Percentiles rank a stretch among this genome's conserved stretches.
phyloP scores from a whole-genome alignment of 1,140 invertebrate species.

The Pachypsylla venusta region DNA sequence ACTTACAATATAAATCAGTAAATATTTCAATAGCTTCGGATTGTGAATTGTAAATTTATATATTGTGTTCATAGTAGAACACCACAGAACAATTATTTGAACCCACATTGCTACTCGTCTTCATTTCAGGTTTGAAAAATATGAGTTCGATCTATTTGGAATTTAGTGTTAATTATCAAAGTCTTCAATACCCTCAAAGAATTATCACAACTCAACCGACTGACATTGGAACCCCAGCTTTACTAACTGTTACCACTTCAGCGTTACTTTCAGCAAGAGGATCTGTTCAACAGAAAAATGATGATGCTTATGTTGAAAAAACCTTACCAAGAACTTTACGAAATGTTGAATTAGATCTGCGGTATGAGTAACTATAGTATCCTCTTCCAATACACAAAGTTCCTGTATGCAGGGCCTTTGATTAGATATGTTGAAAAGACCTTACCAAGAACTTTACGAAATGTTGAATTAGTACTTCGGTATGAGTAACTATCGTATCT shows the following conservation, averaged over 20 bases:
- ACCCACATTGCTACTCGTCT: conserved; percentile 20
- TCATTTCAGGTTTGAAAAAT: conserved; percentile 30
- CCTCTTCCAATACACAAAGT: too few species aligned
- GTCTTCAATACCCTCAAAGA: conserved; percentile 33
- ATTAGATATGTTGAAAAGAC: conserved; percentile 18
- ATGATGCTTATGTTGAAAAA: conserved; percentile 19
- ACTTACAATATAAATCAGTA: too few species aligned
- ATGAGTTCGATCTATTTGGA: conserved; percentile 34
- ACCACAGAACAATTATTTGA: neutral
- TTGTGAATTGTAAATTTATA: too few species aligned
- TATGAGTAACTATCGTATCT: too few species aligned
- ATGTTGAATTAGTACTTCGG: conserved; percentile 40
- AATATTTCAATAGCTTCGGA: too few species aligned
- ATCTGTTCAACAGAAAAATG: conserved; percentile 23
- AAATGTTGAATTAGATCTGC: conserved; percentile 40
- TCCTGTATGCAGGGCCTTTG: too few species aligned
- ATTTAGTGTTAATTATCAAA: conserved; percentile 37
- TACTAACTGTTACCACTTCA: conserved; percentile 21
- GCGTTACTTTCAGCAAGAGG: conserved; percentile 24
- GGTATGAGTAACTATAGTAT: conserved; percentile 32
- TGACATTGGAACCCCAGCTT: conserved; percentile 38
- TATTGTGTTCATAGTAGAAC: too few species aligned
- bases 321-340: conserved; percentile 28
- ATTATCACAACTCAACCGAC: conserved; percentile 34
- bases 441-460: conserved; percentile 30